Conservation (phyloP, 2,797 vertebrate genomes). For the Odontamblyopus rebecca region DNA sequence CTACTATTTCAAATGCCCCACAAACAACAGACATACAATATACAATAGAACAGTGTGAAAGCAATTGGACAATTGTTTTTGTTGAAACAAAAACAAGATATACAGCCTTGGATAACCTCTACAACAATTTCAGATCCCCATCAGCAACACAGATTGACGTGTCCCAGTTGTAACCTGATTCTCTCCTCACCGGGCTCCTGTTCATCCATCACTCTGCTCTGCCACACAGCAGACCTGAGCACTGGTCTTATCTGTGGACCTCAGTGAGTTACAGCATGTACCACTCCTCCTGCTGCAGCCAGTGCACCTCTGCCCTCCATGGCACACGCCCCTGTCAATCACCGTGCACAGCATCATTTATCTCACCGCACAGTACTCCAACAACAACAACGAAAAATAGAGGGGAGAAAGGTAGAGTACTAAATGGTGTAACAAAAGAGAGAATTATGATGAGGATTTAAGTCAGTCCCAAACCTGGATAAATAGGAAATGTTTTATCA, state of each 20-base stretch:
- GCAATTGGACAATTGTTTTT: background rate
- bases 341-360: constrained; percentile 26
- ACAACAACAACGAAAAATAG: background rate
- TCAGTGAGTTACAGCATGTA: constrained; percentile 57
- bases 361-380: background rate
- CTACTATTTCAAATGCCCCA: background rate
- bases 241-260: constrained; percentile 35
- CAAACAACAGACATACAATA: background rate
- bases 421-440: background rate
- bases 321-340: constrained; percentile 44
- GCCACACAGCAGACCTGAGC: constrained; percentile 36
- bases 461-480: no score
- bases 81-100: background rate
- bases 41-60: background rate
- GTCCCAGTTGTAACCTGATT: constrained; percentile 3
- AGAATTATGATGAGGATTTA: background rate
- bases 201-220: constrained; percentile 23
- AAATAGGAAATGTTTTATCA: background rate
- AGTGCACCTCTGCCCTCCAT: constrained; percentile 34
- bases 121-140: constrained; percentile 1
- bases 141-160: constrained; percentile 10
- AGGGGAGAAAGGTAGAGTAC: background rate
- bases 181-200: constrained; percentile 3
- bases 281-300: constrained; percentile 32
- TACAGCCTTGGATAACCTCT: background rate